Evolutionary conservation across 2,113 vertebrate species (phyloP).

Genomic region (Python bivittatus): DNA sequence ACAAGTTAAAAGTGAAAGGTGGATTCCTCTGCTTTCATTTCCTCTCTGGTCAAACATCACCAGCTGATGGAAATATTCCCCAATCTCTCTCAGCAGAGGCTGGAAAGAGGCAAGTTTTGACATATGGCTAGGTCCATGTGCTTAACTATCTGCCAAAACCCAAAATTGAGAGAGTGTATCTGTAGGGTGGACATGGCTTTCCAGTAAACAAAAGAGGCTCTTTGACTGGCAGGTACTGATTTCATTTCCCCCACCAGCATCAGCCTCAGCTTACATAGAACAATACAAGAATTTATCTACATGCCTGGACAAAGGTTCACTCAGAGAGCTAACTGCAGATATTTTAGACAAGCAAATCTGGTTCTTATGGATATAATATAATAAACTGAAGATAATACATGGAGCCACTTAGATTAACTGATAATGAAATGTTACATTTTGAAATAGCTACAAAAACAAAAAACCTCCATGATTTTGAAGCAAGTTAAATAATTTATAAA

Average conservation of each 20-base stretch:
- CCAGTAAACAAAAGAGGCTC: not conserved
- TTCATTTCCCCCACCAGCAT: not conserved
- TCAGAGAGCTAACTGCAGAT: not conserved
- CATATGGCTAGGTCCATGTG: not conserved
- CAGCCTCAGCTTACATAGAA: not conserved
- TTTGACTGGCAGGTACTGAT: not conserved
- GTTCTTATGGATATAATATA: not conserved
- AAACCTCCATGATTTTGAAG: not conserved
- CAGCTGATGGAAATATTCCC: not conserved
- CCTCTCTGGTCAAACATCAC: not conserved
- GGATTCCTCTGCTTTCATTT: not conserved
- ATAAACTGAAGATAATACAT: not conserved
- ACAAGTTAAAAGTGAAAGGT: not conserved
- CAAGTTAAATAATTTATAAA: not conserved
- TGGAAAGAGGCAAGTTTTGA: not conserved
- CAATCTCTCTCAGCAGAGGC: not conserved
- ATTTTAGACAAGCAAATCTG: not conserved
- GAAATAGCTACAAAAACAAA: not conserved
- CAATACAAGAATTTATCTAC: not conserved
- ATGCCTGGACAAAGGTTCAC: not conserved
- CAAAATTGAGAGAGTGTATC: not conserved
- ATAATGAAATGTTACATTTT: not conserved
- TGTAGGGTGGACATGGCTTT: not conserved
- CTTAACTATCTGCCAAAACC: not conserved
- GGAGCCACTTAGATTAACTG: not conserved